phyloP scores from a whole-genome alignment of 2,888 invertebrate species.

The Hypomecis punctinalis region DNA sequence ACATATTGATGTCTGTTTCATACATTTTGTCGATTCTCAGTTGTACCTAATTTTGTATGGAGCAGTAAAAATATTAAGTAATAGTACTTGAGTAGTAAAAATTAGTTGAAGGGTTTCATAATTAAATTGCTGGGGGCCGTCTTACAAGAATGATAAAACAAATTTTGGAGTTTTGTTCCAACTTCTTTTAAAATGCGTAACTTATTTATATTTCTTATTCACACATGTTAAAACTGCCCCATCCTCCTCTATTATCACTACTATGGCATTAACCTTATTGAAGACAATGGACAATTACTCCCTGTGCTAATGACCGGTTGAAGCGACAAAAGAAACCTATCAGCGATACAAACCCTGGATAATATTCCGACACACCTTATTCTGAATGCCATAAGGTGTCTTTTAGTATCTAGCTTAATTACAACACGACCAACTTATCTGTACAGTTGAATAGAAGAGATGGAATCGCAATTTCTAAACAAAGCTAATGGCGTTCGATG shows the following conservation, averaged over 20 bases:
- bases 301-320: conserved; percentile 50
- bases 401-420: conserved; percentile 44
- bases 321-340: conserved; percentile 64
- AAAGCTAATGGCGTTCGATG: neutral
- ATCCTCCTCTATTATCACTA: conserved; percentile 36
- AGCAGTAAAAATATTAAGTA: no score
- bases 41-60: no score
- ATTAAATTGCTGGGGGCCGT: no score
- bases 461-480: neutral
- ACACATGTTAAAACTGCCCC: neutral
- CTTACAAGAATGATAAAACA: no score
- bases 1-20: no score
- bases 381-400: conserved; percentile 10
- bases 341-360: conserved; percentile 48
- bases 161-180: neutral
- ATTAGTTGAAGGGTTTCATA: no score
- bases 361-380: conserved; percentile 17
- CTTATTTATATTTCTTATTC: no score
- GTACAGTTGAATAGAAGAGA: neutral
- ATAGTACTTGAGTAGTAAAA: no score
- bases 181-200: no score
- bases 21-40: no score
- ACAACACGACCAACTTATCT: neutral
- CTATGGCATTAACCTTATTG: conserved; percentile 48
- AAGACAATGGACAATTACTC: conserved; percentile 62